Evolutionary conservation across 1,140 invertebrate genomes (phyloP).

Genomic region (Thereuonema tuberculata): DNA sequence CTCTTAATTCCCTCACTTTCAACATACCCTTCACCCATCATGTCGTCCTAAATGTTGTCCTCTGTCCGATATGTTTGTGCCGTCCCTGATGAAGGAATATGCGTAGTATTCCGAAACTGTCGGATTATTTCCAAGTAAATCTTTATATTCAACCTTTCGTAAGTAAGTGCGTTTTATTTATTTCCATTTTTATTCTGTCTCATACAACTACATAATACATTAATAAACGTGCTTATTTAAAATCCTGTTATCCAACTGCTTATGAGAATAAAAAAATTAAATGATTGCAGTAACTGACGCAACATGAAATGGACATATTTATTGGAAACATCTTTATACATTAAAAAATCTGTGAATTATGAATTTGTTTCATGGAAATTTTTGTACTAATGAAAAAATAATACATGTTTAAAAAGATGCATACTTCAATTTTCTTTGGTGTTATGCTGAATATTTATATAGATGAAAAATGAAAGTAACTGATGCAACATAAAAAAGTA

Average conservation of each 20-base stretch:
- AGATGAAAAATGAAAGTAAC: neutral
- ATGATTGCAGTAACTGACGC: neutral
- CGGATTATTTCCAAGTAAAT: too few species aligned
- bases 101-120: too few species aligned
- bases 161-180: too few species aligned
- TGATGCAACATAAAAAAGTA: neutral
- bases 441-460: neutral
- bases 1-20: too few species aligned
- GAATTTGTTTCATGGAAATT: neutral
- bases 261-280: neutral
- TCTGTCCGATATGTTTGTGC: too few species aligned
- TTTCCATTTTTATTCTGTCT: too few species aligned
- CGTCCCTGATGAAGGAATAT: too few species aligned
- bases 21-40: too few species aligned
- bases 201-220: neutral
- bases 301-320: neutral
- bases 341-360: neutral
- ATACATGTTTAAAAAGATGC: neutral
- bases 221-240: neutral
- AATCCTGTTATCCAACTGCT: neutral
- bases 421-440: neutral
- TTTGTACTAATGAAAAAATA: neutral
- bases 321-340: neutral
- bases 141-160: too few species aligned
- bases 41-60: too few species aligned